Evolutionary conservation across 2,888 invertebrate genomes (phyloP).

Genomic region (Hydrotaea cyrtoneurina): DNA sequence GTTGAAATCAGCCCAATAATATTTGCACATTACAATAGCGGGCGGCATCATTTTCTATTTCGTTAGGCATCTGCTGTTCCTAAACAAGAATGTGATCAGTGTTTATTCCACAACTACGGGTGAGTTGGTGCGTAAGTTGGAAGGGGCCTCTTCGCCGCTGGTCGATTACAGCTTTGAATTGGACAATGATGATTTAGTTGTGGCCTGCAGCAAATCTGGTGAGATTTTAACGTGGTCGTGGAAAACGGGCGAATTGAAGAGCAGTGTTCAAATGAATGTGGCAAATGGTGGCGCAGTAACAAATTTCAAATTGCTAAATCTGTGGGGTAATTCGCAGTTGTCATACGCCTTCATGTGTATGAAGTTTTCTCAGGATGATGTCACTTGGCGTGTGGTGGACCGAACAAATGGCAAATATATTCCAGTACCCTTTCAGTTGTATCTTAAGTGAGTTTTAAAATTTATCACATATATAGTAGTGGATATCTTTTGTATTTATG

Average conservation of each 20-base stretch:
- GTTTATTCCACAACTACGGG: constrained; percentile 86
- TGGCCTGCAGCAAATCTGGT: constrained; percentile 83
- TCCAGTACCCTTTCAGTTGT: constrained; percentile 65
- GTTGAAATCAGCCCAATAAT: constrained; percentile 71
- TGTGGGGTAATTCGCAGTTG: constrained; percentile 71
- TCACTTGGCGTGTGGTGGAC: constrained; percentile 73
- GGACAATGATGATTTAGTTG: constrained; percentile 80
- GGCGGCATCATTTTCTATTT: not conserved
- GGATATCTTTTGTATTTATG: not conserved
- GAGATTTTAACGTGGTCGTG: constrained; percentile 84
- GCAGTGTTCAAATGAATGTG: constrained; percentile 66
- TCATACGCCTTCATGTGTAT: constrained; percentile 74
- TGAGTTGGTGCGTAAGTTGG: constrained; percentile 83
- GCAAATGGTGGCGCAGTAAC: constrained; percentile 46
- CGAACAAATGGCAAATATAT: constrained; percentile 69
- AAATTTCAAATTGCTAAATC: constrained; percentile 75
- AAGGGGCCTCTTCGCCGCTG: constrained; percentile 82
- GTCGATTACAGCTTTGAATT: constrained; percentile 82
- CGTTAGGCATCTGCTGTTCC: constrained; percentile 83
- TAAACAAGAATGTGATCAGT: constrained; percentile 83
- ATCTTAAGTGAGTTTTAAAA: constrained; percentile 70
- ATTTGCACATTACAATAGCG: not conserved
- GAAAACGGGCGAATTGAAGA: constrained; percentile 82
- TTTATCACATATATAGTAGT: not conserved
- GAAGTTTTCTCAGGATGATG: not conserved